Conservation (phyloP, 1,140 invertebrate genomes). For the Drosophila nannoptera region DNA sequence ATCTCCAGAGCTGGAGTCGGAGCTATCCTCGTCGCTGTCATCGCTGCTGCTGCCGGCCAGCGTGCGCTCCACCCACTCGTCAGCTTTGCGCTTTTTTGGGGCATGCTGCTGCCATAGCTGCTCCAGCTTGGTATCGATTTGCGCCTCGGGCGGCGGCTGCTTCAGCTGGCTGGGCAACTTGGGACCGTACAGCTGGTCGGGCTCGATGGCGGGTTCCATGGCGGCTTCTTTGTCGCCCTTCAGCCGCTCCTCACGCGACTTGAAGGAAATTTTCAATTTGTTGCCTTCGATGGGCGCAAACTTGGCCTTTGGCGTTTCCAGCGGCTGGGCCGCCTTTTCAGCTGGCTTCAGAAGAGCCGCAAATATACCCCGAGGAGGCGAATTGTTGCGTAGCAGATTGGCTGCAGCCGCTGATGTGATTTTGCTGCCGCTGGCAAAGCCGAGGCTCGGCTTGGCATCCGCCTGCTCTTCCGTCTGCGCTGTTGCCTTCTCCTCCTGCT, state of each 20-base stretch:
- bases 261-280: constrained; percentile 58
- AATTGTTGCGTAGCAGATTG: constrained; percentile 83
- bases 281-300: constrained; percentile 59
- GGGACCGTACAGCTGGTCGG: constrained; percentile 57
- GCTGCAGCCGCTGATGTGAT: constrained; percentile 64
- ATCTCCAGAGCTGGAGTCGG: constrained; percentile 19
- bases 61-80: constrained; percentile 61
- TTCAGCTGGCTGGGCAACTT: constrained; percentile 35
- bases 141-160: constrained; percentile 25
- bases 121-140: constrained; percentile 58
- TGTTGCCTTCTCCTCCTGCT: constrained; percentile 22
- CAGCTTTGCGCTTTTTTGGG: constrained; percentile 48
- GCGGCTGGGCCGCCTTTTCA: neutral
- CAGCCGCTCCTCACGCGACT: constrained; percentile 54
- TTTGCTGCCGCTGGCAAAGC: constrained; percentile 44
- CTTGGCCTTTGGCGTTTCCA: constrained; percentile 32
- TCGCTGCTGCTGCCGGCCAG: constrained; percentile 14
- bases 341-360: constrained; percentile 82
- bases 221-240: constrained; percentile 58
- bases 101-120: constrained; percentile 59
- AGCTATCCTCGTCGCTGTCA: constrained; percentile 52
- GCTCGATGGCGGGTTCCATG: constrained; percentile 27
- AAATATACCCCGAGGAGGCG: constrained; percentile 86
- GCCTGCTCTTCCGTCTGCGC: neutral
- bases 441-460: constrained; percentile 46